Percentiles rank a stretch among this genome's conserved stretches.
Evolutionary conservation across 2,113 vertebrate species (phyloP).

Genomic region (Hydrolagus affinis): DNA sequence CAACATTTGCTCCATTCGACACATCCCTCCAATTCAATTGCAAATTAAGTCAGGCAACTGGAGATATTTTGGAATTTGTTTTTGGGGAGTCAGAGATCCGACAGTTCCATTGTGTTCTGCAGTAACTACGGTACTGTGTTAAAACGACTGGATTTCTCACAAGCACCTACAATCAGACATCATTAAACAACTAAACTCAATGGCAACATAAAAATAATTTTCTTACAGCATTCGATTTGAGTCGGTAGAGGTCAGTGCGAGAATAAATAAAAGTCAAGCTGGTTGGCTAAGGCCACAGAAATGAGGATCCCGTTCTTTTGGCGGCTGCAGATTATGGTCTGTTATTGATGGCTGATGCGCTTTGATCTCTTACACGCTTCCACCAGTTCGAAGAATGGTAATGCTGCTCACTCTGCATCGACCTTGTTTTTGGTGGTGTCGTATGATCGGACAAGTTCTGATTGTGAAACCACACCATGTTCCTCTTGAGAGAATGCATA

Average conservation of each 20-base stretch:
- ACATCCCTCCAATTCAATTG: neutral
- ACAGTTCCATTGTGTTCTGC: neutral
- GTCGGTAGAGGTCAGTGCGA: conserved; percentile 3
- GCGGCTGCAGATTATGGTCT: conserved; percentile 34
- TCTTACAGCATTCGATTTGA: conserved; percentile 15
- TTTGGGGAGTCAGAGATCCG: neutral
- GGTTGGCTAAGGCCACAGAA: conserved; percentile 69
- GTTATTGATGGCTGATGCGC: neutral
- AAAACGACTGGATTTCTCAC: neutral
- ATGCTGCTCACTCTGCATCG: conserved; percentile 62
- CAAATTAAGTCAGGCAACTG: neutral
- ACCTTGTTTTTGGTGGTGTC: conserved; percentile 83
- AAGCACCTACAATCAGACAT: conserved; percentile 26
- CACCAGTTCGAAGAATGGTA: conserved; percentile 33
- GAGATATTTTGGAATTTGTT: neutral
- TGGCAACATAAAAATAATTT: conserved; percentile 5
- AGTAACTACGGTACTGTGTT: conserved; percentile 6
- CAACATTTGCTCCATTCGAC: neutral
- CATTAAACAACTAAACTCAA: conserved; percentile 14
- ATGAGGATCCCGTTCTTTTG: conserved; percentile 50
- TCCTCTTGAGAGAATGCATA: conserved; percentile 98
- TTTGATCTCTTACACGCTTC: conserved; percentile 37
- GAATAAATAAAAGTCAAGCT: conserved; percentile 39
- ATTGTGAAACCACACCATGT: conserved; percentile 89
- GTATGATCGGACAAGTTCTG: conserved; percentile 87